phyloP scores from a whole-genome alignment of 2,797 vertebrate genomes.

The Sebastes itinus region DNA sequence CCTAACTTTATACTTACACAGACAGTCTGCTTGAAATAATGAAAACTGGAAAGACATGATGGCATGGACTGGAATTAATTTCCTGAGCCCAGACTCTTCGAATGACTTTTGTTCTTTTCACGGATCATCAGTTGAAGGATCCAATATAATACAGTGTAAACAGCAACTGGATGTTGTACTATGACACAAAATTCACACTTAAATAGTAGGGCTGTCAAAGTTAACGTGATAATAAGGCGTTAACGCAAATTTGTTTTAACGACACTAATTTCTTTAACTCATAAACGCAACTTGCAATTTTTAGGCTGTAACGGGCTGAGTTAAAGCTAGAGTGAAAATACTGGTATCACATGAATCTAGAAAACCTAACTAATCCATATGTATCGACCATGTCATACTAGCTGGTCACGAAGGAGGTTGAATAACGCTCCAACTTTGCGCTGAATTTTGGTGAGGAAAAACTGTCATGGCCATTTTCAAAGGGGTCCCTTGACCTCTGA shows the following conservation, averaged over 20 bases:
- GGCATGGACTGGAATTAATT: slow-evolving; percentile 29
- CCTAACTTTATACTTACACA: slow-evolving; percentile 46
- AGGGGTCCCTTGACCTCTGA: too few relatives aligned
- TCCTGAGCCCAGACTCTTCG: neutral
- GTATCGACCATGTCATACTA: too few relatives aligned
- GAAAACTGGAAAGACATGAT: slow-evolving; percentile 33
- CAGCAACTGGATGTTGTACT: neutral
- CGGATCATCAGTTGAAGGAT: slow-evolving; percentile 2
- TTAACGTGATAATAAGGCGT: too few relatives aligned
- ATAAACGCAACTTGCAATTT: too few relatives aligned
- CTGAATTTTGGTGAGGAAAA: too few relatives aligned
- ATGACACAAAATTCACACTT: neutral
- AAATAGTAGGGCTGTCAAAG: neutral
- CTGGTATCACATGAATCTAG: too few relatives aligned
- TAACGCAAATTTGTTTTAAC: too few relatives aligned
- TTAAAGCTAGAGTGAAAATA: too few relatives aligned
- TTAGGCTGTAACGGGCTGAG: accelerated
- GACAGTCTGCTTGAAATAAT: slow-evolving; percentile 30
- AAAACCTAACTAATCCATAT: too few relatives aligned
- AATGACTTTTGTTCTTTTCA: slow-evolving; percentile 7
- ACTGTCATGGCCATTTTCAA: too few relatives aligned
- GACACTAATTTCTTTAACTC: too few relatives aligned
- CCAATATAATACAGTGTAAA: neutral
- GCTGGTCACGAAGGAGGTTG: too few relatives aligned
- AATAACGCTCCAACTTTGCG: accelerated